Conservation (phyloP, 2,888 invertebrate genomes). For the Nymphalis c-album region DNA sequence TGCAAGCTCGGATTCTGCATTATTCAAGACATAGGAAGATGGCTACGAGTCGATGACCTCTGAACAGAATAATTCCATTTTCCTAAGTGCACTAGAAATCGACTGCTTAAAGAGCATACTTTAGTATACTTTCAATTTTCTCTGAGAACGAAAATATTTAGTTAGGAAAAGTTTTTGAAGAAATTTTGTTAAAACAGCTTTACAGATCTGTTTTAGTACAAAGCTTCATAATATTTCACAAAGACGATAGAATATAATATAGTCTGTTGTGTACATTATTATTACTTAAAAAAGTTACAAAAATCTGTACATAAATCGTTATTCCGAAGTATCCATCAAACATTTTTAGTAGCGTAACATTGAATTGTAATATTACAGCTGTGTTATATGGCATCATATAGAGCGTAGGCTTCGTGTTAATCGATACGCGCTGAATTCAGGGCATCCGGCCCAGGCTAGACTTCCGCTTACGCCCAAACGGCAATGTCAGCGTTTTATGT, state of each 20-base stretch:
- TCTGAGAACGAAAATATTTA: conserved; percentile 6
- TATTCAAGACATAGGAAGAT: conserved; percentile 64
- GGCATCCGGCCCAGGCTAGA: conserved; percentile 39
- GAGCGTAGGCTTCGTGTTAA: conserved; percentile 27
- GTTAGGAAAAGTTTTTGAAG: conserved; percentile 3
- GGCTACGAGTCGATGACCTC: conserved; percentile 55
- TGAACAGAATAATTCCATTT: conserved; percentile 41
- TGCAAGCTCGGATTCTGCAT: conserved; percentile 50
- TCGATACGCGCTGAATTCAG: conserved; percentile 41
- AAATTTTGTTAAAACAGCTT: not conserved
- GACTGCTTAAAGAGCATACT: conserved; percentile 32
- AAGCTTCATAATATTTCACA: too few species aligned
- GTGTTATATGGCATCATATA: conserved; percentile 5
- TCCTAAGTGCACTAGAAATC: conserved; percentile 41
- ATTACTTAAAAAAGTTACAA: too few species aligned
- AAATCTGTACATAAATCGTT: too few species aligned
- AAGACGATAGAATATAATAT: too few species aligned
- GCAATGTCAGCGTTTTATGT: conserved; percentile 27
- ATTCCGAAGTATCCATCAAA: not conserved
- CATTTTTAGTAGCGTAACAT: not conserved
- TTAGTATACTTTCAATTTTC: conserved; percentile 27
- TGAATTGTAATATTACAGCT: not conserved
- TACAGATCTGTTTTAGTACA: not conserved
- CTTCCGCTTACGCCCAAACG: conserved; percentile 36
- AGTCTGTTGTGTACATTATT: too few species aligned